A percentile compares a stretch with the other conserved stretches of the same genome.
Evolutionary conservation across 53 echinoderm and acorn worm species (phyloP).

Genomic region (Henricia sp.): DNA sequence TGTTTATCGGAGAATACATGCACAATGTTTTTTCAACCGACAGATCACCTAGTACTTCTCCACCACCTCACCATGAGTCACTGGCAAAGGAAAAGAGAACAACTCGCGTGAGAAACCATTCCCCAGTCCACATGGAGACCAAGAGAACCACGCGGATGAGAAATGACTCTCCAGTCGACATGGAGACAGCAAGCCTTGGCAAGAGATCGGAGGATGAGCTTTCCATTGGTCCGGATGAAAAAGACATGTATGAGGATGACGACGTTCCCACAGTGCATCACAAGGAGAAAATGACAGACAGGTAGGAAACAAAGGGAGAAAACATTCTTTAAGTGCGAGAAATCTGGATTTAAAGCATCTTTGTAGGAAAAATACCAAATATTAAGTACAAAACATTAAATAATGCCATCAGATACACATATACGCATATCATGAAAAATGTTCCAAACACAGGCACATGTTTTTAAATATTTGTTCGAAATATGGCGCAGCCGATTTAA

Average conservation of each 20-base stretch:
- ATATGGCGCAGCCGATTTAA: too few species aligned
- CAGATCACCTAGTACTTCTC: conserved; percentile 16
- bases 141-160: conserved; percentile 2
- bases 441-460: too few species aligned
- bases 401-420: conserved; percentile 17
- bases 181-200: neutral
- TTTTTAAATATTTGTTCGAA: too few species aligned
- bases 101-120: too few species aligned
- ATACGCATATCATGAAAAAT: neutral
- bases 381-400: too few species aligned
- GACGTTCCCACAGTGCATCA: conserved; percentile 26
- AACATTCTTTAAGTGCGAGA: too few species aligned
- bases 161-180: conserved; percentile 14
- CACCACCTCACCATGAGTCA: neutral
- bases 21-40: neutral
- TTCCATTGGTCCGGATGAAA: conserved; percentile 79
- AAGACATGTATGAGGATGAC: conserved; percentile 68
- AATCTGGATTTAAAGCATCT: too few species aligned
- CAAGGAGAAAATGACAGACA: conserved; percentile 17
- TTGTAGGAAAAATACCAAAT: too few species aligned
- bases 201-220: conserved; percentile 82
- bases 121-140: neutral
- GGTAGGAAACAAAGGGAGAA: neutral
- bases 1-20: too few species aligned
- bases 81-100: conserved; percentile 12